Conservation (phyloP, 2,888 invertebrate genomes). For the Ametastegia equiseti region DNA sequence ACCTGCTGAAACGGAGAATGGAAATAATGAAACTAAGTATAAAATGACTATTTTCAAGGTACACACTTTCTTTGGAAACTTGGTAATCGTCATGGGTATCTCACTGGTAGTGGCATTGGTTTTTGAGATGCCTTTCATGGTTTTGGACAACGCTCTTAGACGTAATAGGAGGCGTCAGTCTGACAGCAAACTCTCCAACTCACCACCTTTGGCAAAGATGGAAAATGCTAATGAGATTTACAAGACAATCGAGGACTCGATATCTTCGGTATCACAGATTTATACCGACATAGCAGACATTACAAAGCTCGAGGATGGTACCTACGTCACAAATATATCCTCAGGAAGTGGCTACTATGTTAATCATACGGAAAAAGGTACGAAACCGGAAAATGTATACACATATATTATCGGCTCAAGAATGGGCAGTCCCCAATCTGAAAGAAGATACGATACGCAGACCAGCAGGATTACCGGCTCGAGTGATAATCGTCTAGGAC, state of each 20-base stretch:
- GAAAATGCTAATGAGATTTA: conserved; percentile 60
- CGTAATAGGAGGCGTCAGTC: neutral
- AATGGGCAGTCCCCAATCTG: conserved; percentile 27
- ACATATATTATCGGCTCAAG: conserved; percentile 30
- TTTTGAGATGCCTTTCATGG: conserved; percentile 70
- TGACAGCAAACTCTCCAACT: conserved; percentile 38
- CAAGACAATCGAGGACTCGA: conserved; percentile 58
- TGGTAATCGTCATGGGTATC: conserved; percentile 63
- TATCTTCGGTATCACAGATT: conserved; percentile 53
- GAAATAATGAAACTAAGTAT: neutral
- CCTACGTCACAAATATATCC: neutral
- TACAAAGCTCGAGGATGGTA: conserved; percentile 25
- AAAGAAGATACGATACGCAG: conserved; percentile 4
- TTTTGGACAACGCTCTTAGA: conserved; percentile 56
- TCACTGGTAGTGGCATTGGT: conserved; percentile 63
- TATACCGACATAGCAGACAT: conserved; percentile 51
- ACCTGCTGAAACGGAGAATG: neutral
- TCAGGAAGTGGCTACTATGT: conserved; percentile 8
- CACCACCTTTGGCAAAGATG: conserved; percentile 54
- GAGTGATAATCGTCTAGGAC: neutral
- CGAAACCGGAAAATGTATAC: conserved; percentile 31
- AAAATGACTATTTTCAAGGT: conserved; percentile 53
- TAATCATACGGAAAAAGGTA: neutral
- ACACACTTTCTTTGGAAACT: conserved; percentile 65
- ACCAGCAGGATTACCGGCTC: neutral